These are phyloP conservation scores for Luehdorfia chinensis DNA, from an alignment of 1,140 invertebrate species.

Conservation along the genomic window DNA sequence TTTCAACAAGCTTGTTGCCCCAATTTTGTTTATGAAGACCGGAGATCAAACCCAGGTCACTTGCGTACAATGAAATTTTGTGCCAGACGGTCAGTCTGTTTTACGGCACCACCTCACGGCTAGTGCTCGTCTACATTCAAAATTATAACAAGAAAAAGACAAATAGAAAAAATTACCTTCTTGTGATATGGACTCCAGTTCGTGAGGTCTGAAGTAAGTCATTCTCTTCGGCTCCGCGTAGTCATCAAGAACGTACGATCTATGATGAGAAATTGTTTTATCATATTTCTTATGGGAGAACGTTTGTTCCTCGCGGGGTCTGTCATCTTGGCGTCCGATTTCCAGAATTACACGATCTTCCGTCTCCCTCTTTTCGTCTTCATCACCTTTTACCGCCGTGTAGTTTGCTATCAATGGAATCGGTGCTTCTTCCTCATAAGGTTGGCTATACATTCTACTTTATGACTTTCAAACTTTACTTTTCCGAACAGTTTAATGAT, in stretches of 20 bases:
- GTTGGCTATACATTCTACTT: constrained; percentile 52
- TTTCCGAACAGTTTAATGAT: constrained; percentile 4
- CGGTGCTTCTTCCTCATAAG: constrained; percentile 53
- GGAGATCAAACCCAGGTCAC: too few species aligned
- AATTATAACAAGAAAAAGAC: background rate
- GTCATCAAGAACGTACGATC: constrained; percentile 65
- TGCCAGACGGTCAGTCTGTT: too few species aligned
- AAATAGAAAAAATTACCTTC: constrained; percentile 40
- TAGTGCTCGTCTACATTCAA: too few species aligned
- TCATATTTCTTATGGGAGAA: constrained; percentile 76
- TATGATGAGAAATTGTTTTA: constrained; percentile 69
- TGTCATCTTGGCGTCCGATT: constrained; percentile 68
- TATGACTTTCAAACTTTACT: background rate
- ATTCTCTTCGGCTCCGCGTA: constrained; percentile 52
- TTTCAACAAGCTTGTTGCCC: too few species aligned
- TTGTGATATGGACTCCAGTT: constrained; percentile 37
- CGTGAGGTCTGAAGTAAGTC: constrained; percentile 55
- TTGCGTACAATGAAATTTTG: too few species aligned
- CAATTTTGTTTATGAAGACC: too few species aligned
- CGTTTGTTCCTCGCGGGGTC: constrained; percentile 58
- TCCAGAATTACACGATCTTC: constrained; percentile 68
- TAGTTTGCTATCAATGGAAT: constrained; percentile 59
- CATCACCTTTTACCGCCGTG: constrained; percentile 51
- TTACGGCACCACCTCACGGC: too few species aligned
- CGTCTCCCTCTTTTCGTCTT: constrained; percentile 47